phyloP scores from a whole-genome alignment of 2,888 invertebrate species.

The Plutella xylostella region DNA sequence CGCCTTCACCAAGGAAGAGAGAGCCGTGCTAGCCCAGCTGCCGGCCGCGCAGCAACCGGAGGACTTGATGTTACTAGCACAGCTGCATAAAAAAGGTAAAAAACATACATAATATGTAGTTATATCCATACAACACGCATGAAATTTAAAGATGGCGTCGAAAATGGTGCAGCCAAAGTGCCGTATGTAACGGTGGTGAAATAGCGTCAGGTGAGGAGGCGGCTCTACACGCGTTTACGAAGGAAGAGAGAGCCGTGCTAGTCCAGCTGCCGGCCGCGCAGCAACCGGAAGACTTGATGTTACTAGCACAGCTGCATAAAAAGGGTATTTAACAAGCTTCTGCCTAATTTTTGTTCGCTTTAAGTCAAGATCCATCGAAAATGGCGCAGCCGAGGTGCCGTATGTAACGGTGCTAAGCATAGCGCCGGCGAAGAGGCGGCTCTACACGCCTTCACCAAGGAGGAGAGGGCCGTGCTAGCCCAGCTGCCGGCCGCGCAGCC shows the following conservation, averaged over 20 bases:
- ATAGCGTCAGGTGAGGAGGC: too few relatives aligned
- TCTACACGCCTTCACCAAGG: conserved; percentile 72
- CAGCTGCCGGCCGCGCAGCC: conserved; percentile 80
- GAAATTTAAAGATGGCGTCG: too few relatives aligned
- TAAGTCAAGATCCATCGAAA: too few relatives aligned
- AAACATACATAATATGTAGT: too few relatives aligned
- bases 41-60: conserved; percentile 82
- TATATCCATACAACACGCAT: too few relatives aligned
- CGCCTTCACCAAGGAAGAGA: conserved; percentile 75
- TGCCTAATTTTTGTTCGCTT: too few relatives aligned
- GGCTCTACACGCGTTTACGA: conserved; percentile 71
- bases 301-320: conserved; percentile 72
- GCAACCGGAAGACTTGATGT: conserved; percentile 79
- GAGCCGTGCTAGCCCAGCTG: conserved; percentile 74
- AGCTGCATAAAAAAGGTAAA: conserved; percentile 68
- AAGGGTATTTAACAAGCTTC: too few relatives aligned
- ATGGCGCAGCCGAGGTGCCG: too few relatives aligned
- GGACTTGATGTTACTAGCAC: conserved; percentile 79
- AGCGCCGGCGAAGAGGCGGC: conserved; percentile 38
- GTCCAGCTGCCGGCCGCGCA: conserved; percentile 79
- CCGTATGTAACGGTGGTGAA: too few relatives aligned
- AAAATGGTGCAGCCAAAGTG: too few relatives aligned
- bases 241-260: conserved; percentile 75
- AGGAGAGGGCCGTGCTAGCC: conserved; percentile 75
- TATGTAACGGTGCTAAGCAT: too few relatives aligned